A percentile compares a stretch with the other conserved stretches of the same genome.
These are phyloP conservation scores for Opisthograptis luteolata DNA, from an alignment of 2,888 invertebrate genomes.

Conservation along the genomic window DNA sequence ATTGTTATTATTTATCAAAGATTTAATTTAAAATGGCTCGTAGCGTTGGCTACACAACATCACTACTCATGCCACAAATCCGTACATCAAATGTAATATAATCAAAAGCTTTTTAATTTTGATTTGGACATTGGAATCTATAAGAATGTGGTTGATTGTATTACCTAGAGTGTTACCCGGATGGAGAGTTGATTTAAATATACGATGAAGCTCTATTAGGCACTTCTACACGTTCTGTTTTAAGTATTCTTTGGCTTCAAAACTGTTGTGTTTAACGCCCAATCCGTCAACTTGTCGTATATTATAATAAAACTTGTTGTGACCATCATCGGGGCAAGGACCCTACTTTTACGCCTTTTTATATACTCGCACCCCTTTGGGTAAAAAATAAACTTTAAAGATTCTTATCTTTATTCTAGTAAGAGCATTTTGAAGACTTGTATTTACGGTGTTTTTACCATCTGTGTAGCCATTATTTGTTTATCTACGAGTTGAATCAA, in stretches of 20 bases:
- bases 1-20: too few relatives aligned
- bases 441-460: constrained; percentile 67
- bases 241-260: constrained; percentile 50
- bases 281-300: constrained; percentile 73
- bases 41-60: too few relatives aligned
- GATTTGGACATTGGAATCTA: too few relatives aligned
- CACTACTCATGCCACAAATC: too few relatives aligned
- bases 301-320: constrained; percentile 73
- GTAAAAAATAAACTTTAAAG: constrained; percentile 59
- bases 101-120: too few relatives aligned
- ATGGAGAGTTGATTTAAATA: neutral
- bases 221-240: constrained; percentile 28
- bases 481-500: constrained; percentile 41
- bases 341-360: constrained; percentile 61
- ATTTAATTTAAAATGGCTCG: too few relatives aligned
- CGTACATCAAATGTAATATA: too few relatives aligned
- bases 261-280: constrained; percentile 54
- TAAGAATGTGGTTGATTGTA: too few relatives aligned
- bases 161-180: too few relatives aligned
- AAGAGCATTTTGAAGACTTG: constrained; percentile 58
- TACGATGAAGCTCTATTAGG: neutral
- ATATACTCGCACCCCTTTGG: constrained; percentile 65
- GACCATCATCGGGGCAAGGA: constrained; percentile 69
- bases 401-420: constrained; percentile 60
- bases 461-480: constrained; percentile 42